phyloP scores from a whole-genome alignment of 2,113 vertebrate species.

The Pseudopipra pipra region DNA sequence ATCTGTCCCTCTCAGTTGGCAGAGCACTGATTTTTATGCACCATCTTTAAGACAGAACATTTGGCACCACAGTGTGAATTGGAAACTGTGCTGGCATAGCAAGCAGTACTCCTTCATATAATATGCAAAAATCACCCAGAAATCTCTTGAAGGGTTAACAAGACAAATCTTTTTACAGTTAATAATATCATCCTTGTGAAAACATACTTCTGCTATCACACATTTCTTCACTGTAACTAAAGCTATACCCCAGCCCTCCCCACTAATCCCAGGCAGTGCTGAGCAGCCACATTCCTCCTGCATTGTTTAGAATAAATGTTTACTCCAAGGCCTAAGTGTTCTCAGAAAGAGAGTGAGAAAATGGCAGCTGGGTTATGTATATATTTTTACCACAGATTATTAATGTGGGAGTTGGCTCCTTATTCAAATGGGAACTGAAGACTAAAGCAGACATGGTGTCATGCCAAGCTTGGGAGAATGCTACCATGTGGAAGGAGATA shows the following conservation, averaged over 20 bases:
- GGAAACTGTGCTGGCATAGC: background rate
- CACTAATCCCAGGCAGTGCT: slow-evolving; percentile 25
- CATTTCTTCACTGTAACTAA: slow-evolving; percentile 15
- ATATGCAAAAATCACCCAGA: background rate
- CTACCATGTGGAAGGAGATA: background rate
- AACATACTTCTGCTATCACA: slow-evolving; percentile 12
- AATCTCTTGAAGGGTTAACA: background rate
- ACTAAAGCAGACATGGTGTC: background rate
- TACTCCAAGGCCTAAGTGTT: slow-evolving; percentile 33
- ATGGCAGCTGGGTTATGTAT: slow-evolving; percentile 15
- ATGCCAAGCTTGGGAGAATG: slow-evolving; percentile 14
- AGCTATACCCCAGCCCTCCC: background rate
- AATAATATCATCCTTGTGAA: slow-evolving; percentile 1
- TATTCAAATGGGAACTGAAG: background rate
- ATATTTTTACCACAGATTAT: slow-evolving; percentile 31
- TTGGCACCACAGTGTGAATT: background rate
- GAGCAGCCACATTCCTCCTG: slow-evolving; percentile 45
- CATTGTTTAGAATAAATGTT: slow-evolving; percentile 47
- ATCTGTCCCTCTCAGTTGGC: background rate
- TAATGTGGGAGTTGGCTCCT: slow-evolving; percentile 24
- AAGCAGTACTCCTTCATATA: background rate
- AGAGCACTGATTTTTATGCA: background rate
- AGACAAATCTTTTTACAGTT: background rate
- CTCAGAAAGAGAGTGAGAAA: background rate
- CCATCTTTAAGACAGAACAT: background rate